Evolutionary conservation across 2,888 invertebrate species (phyloP).

Genomic region (Gonocerus acuteangulatus): DNA sequence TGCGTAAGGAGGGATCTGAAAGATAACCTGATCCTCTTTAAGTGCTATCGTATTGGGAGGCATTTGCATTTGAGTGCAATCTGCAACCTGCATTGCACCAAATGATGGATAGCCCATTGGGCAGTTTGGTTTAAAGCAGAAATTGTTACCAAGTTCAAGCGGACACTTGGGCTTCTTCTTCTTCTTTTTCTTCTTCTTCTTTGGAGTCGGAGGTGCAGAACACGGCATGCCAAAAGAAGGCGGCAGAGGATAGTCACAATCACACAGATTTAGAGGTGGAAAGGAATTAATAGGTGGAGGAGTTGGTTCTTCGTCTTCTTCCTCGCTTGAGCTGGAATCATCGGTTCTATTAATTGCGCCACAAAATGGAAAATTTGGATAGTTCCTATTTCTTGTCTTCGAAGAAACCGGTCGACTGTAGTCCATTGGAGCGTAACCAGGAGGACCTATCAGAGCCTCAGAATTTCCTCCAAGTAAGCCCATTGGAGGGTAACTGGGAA

Average conservation of each 20-base stretch:
- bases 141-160: not conserved
- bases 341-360: conserved; percentile 5
- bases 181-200: not conserved
- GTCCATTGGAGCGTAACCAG: not conserved
- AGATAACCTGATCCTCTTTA: conserved; percentile 3
- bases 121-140: conserved; percentile 6
- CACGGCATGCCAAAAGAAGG: not conserved
- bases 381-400: conserved; percentile 11
- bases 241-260: conserved; percentile 9
- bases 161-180: not conserved
- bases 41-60: not conserved
- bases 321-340: conserved; percentile 10
- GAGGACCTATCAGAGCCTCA: not conserved
- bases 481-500: not conserved
- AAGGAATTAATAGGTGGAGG: not conserved
- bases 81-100: not conserved
- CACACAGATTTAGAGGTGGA: conserved; percentile 2
- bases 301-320: not conserved
- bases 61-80: not conserved
- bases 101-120: conserved; percentile 10
- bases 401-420: not conserved
- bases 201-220: not conserved
- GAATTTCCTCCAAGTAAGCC: not conserved
- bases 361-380: conserved; percentile 17
- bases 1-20: not conserved